Evolutionary conservation across 2,113 vertebrate genomes (phyloP).

Genomic region (Alectura lathami): DNA sequence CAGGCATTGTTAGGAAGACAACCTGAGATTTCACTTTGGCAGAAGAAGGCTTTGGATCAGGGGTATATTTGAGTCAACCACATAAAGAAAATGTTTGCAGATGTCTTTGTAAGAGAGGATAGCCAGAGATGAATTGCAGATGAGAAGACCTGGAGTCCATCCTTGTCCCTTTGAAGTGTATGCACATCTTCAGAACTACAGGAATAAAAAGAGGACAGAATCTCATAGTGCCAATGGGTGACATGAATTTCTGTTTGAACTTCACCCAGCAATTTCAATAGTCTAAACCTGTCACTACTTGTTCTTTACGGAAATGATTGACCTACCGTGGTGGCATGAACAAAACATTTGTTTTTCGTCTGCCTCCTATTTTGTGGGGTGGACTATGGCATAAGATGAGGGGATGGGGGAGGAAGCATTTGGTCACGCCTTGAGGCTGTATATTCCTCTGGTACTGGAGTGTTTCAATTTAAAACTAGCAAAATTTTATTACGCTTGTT

Average conservation of each 20-base stretch:
- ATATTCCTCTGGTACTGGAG: background rate
- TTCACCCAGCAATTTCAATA: background rate
- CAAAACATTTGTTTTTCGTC: background rate
- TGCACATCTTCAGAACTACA: background rate
- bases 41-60: background rate
- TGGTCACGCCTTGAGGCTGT: background rate
- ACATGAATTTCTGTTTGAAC: background rate
- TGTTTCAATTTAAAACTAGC: background rate
- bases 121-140: background rate
- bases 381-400: background rate
- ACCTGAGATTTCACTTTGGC: background rate
- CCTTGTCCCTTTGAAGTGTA: background rate
- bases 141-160: background rate
- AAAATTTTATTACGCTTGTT: background rate
- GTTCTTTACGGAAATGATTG: background rate
- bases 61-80: background rate
- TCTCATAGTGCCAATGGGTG: fast-evolving
- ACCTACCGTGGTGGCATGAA: background rate
- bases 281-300: background rate
- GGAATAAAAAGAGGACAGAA: background rate
- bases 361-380: background rate
- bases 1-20: background rate
- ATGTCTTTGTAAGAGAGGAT: background rate
- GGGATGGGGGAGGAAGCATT: background rate
- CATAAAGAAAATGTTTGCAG: background rate